Evolutionary conservation across 37 sponge, comb jelly and placozoan species (phyloP), one percentile per base, ranked within the genome.

Genomic region (Chondrosia reniformis): DNA sequence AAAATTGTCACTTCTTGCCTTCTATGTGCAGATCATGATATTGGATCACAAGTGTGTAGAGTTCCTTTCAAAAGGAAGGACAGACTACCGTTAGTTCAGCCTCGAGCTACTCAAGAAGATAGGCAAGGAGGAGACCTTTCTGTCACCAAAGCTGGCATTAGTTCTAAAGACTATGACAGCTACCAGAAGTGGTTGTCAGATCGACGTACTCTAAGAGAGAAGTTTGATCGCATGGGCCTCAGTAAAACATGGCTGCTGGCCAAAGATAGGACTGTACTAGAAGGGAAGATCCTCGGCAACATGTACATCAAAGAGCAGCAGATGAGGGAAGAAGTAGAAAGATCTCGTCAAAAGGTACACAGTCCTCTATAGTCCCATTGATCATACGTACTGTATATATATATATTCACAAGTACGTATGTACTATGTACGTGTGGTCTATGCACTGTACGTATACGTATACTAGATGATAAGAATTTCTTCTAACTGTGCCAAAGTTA

Each of bases 211-310:
- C 31, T 83, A 52, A 77, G 88, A 55, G 36, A 31, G 1, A 27
- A 31, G 5, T 54, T 87, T 19, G 80, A 87, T 4, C 15, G 37
- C 6, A 44, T 83, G 67, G 88, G 83, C 12, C 61, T 62, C 27
- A 61, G 24, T 40, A 66, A 83, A 31, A 45, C 63, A 38, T 87
- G 88, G 88, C 52, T 87, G 54, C 41, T 21, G 41, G 57, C 65
- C 32, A 87, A 87, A 54, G 55, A 77, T 0, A 37, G 83, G 33
- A 87, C 74, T 17, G 76, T 65, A 0, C 63, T 82, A 31, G 88
- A 87, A 64, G 27, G 17, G 12, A 76, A 57, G 59, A 57, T 40
- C 24, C 77, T 76, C 13, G n/a, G n/a, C n/a, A n/a, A n/a, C n/a
- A n/a, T n/a, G n/a, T n/a, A n/a, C n/a, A n/a, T n/a, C n/a, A n/a